A percentile compares a stretch with the other conserved stretches of the same genome.
phyloP scores from a whole-genome alignment of 2,888 invertebrate genomes.

The Diplolepis rosae region DNA sequence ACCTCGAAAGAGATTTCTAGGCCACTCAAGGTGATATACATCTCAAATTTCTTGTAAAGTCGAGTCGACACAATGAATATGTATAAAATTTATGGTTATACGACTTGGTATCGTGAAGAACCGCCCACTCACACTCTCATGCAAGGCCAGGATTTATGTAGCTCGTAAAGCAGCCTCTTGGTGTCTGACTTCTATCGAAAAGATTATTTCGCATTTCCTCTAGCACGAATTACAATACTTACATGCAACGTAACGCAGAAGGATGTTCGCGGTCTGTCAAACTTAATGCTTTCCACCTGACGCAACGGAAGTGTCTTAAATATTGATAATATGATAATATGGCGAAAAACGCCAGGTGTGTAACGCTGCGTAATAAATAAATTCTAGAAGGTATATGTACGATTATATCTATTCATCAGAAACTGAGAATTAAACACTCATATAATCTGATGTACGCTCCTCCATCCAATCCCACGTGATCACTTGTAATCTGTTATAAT shows the following conservation, averaged over 20 bases:
- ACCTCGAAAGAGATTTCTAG: background rate
- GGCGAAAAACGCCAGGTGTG: background rate
- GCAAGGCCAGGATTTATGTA: constrained; percentile 56
- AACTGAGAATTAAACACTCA: too few relatives aligned
- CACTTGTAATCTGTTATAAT: too few relatives aligned
- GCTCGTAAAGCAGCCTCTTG: constrained; percentile 56
- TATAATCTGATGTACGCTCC: too few relatives aligned
- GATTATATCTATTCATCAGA: too few relatives aligned
- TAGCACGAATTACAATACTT: background rate
- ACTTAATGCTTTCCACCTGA: background rate
- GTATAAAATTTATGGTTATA: constrained; percentile 62
- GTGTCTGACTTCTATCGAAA: constrained; percentile 29
- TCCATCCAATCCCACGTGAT: too few relatives aligned
- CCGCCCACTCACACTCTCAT: constrained; percentile 64
- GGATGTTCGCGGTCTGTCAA: background rate
- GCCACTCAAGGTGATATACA: background rate
- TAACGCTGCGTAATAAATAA: background rate
- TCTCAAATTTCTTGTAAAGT: background rate
- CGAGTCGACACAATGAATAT: constrained; percentile 54
- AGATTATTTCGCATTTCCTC: constrained; percentile 22
- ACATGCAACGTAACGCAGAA: constrained; percentile 1
- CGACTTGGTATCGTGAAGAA: constrained; percentile 50
- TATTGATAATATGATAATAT: background rate
- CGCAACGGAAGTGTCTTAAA: background rate
- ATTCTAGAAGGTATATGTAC: background rate